Evolutionary conservation across 2,888 invertebrate species (phyloP).

Genomic region (Drosophila falleni): DNA sequence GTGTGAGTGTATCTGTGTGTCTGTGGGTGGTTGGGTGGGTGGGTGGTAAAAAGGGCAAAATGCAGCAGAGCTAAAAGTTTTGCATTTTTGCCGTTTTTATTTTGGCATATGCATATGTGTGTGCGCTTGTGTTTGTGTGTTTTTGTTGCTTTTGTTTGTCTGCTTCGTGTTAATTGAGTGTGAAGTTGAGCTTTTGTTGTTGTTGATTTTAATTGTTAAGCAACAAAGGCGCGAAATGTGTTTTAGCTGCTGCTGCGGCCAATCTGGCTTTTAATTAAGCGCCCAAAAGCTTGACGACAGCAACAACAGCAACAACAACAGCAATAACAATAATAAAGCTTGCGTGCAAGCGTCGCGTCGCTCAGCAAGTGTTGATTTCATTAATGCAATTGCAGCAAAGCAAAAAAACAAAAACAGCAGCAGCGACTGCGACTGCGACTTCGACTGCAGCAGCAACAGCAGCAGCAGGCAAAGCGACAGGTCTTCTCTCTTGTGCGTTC

Average conservation of each 20-base stretch:
- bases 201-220: slow-evolving; percentile 78
- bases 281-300: slow-evolving; percentile 47
- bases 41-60: slow-evolving; percentile 49
- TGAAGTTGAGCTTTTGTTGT: slow-evolving; percentile 72
- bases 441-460: slow-evolving; percentile 2
- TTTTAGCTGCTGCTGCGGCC: slow-evolving; percentile 60
- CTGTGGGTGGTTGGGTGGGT: slow-evolving; percentile 19
- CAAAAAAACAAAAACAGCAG: slow-evolving; percentile 38
- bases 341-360: slow-evolving; percentile 65
- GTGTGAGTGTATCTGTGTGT: neutral
- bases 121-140: slow-evolving; percentile 7
- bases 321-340: slow-evolving; percentile 45
- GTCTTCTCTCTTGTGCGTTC: slow-evolving; percentile 26
- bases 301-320: slow-evolving; percentile 21
- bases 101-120: slow-evolving; percentile 27
- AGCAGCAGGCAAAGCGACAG: slow-evolving; percentile 51
- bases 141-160: slow-evolving; percentile 55
- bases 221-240: slow-evolving; percentile 79
- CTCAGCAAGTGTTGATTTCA: slow-evolving; percentile 74
- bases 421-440: slow-evolving; percentile 28
- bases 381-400: slow-evolving; percentile 68
- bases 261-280: slow-evolving; percentile 68
- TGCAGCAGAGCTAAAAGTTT: slow-evolving; percentile 52
- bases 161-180: slow-evolving; percentile 78
- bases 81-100: slow-evolving; percentile 53